phyloP scores from a whole-genome alignment of 2,113 vertebrate species.

The Pelusios castaneus region DNA sequence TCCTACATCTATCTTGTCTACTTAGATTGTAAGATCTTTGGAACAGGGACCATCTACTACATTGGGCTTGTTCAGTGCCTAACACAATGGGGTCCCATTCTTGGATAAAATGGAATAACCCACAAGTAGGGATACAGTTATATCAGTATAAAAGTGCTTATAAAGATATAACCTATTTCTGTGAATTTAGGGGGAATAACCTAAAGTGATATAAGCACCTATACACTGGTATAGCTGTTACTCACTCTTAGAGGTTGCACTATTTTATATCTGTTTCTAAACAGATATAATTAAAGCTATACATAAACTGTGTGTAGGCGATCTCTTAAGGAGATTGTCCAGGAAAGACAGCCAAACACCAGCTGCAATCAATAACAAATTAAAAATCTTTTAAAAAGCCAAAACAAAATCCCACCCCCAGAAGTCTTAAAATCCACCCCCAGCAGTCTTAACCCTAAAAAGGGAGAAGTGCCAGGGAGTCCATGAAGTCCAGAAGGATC shows the following conservation, averaged over 20 bases:
- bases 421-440: not conserved
- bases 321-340: not conserved
- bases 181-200: too few relatives aligned
- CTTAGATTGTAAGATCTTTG: too few relatives aligned
- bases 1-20: too few relatives aligned
- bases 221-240: not conserved
- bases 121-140: not conserved
- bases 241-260: not conserved
- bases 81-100: too few relatives aligned
- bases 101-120: too few relatives aligned
- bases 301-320: not conserved
- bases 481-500: not conserved
- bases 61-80: too few relatives aligned
- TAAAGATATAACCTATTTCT: not conserved
- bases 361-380: not conserved
- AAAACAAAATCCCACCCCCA: not conserved
- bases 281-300: not conserved
- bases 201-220: too few relatives aligned
- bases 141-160: not conserved
- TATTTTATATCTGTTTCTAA: not conserved
- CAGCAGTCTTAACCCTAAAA: not conserved
- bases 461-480: not conserved
- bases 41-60: too few relatives aligned
- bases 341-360: not conserved
- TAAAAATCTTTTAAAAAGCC: not conserved